Base-by-base conservation (phyloP, 2,113 vertebrate genomes). In the Rhabdornis inornatus region DNA sequence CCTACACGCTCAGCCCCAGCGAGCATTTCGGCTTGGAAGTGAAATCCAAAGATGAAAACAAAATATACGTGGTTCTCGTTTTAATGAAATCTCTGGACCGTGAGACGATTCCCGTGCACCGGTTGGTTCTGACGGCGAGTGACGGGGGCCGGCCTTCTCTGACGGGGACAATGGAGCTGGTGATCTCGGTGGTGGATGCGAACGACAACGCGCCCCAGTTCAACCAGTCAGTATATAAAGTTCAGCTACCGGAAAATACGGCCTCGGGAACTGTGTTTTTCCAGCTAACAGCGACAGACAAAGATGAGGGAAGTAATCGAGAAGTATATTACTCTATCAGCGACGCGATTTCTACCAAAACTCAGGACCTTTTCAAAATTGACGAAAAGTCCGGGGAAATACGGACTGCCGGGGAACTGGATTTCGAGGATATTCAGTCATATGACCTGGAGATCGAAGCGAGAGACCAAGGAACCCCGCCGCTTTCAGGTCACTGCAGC, bases 401-500 rank as follows among this genome's bases (percentile, higher is more conserved):
- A 39, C 39, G 39, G 39, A 39, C 39, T 39, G 39, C 39, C 39
- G 39, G 39, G 39, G 39, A 39, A 39, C 39, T 39, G 39, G 39
- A 39, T 39, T 39, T 39, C 39, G 39, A 39, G 39, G 39, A 39
- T 39, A 39, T 39, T 39, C 39, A 39, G 39, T 39, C 39, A 39
- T 39, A 39, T 39, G 39, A 39, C 39, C 39, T 39, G 39, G 39
- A 39, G 39, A 39, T 39, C 39, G 39, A 39, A 39, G 39, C 39
- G 39, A 39, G 39, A 39, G 39, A 39, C 11, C 9, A 39, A 39
- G 39, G 39, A 11, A 39, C 39, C 9, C 39, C 39, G 9, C 39
- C 39, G 11, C 39, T 39, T n/a, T 98, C 98, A 1, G 97, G 98
- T 0, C 98, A 98, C 19, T 98, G 98, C 69, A 98, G 81, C 7